phyloP scores from a whole-genome alignment of 30 jellyfish, hydroid and myxozoan genomes.

The Aurelia sp. region DNA sequence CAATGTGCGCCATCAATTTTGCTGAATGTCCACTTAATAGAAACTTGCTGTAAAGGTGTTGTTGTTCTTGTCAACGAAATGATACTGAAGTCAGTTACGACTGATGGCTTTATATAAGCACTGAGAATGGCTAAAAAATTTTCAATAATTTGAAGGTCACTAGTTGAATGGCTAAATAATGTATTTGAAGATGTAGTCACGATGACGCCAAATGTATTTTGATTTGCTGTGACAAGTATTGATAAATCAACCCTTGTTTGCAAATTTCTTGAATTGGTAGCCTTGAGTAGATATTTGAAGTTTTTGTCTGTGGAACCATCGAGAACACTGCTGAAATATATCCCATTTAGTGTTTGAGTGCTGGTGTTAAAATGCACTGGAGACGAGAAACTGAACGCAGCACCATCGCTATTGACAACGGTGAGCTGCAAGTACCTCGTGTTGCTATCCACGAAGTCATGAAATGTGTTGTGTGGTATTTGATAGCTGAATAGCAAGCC shows the following conservation, averaged over 20 bases:
- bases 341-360: constrained; percentile 36
- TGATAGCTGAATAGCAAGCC: constrained; percentile 59
- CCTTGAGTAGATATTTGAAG: constrained; percentile 36
- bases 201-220: constrained; percentile 9
- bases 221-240: constrained; percentile 1
- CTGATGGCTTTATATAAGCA: constrained; percentile 22
- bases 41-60: not conserved
- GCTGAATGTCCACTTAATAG: constrained; percentile 34
- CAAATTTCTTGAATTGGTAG: constrained; percentile 34
- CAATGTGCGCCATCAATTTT: constrained; percentile 38
- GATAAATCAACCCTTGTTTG: constrained; percentile 27
- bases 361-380: constrained; percentile 49
- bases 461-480: constrained; percentile 77
- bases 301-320: not conserved
- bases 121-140: constrained; percentile 16
- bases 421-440: constrained; percentile 63
- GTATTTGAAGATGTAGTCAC: constrained; percentile 29
- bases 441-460: constrained; percentile 80
- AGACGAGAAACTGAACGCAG: constrained; percentile 27
- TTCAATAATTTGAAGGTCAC: not conserved
- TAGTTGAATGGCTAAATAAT: not conserved
- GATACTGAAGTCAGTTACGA: constrained; percentile 1
- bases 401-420: constrained; percentile 34
- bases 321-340: not conserved
- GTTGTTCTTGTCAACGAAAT: constrained; percentile 6